Evolutionary conservation across 2,797 vertebrate species (phyloP), one percentile per base, ranked within the genome.

Genomic region (Typhlichthys subterraneus): DNA sequence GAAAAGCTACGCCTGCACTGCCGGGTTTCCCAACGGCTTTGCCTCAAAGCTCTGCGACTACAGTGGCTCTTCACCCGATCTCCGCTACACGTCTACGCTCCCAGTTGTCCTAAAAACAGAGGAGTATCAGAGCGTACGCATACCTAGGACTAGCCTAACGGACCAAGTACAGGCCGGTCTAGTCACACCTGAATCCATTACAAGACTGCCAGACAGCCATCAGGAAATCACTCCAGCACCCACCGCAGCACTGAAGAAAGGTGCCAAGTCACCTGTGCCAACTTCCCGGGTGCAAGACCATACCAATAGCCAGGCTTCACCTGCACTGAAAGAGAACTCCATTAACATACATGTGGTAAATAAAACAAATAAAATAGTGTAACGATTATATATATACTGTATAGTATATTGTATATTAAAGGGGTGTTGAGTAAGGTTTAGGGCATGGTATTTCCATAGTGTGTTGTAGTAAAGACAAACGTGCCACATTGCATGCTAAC

Each of bases 41-140:
- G 53, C 78, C 53, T 69, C 66, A 6, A 72, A 53, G 8, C 63
- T 72, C 69, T 69, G 67, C 48, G 64, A 71, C 33, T 51, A 48
- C 63, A 45, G 13, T n/a, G 57, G 57, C 56, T 53, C 56, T 51
- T 23, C 42, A 3, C 45, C 49, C 11, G 69, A 73, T 57, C 60
- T 17, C 31, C 64, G 13, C 19, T 59, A 23, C 52, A 54, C 60
- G 0, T 1, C 31, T 42, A 10, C 5, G 2, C 10, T 63, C 2
- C 9, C 38, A 42, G 55, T 2, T 58, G 45, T n/a, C 9, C 14
- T 31, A 14, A 65, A 55, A 46, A 13, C 5, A 4, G 67, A 68
- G 10, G 70, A 63, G 1, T 7, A 33, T 19, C 63, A 53, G 55
- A 69, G 48, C 3, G 13, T 13, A 67, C 82, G 89, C 72, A 57